Conservation (phyloP, 1,140 invertebrate species). For the Littorina saxatilis region DNA sequence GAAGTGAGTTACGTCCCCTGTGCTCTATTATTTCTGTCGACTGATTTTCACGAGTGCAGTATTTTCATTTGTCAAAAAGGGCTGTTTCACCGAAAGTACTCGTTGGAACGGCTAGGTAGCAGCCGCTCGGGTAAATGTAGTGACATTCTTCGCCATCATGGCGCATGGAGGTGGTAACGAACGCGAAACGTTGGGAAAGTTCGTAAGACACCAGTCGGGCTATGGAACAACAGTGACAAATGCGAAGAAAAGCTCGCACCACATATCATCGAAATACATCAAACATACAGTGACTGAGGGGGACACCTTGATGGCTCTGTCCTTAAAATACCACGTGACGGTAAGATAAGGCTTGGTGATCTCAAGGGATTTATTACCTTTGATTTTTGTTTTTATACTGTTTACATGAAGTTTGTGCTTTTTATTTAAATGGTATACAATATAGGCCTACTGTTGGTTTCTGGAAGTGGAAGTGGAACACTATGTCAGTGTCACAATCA, state of each 20-base stretch:
- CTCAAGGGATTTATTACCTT: too few relatives aligned
- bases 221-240: slow-evolving; percentile 86
- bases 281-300: slow-evolving; percentile 30
- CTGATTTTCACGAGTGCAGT: slow-evolving; percentile 23
- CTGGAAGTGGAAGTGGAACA: too few relatives aligned
- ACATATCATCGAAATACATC: slow-evolving; percentile 32
- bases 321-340: slow-evolving; percentile 38
- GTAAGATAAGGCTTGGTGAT: slow-evolving; percentile 8
- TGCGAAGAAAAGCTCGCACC: slow-evolving; percentile 24
- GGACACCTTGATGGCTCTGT: slow-evolving; percentile 35
- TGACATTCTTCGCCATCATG: slow-evolving; percentile 48
- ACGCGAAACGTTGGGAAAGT: slow-evolving; percentile 88
- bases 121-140: background rate
- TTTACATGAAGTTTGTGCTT: too few relatives aligned
- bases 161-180: slow-evolving; percentile 81
- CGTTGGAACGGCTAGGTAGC: background rate
- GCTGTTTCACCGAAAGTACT: background rate
- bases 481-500: too few relatives aligned
- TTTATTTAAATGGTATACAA: too few relatives aligned
- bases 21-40: slow-evolving; percentile 1
- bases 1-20: slow-evolving; percentile 7
- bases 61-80: slow-evolving; percentile 6
- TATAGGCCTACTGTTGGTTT: too few relatives aligned
- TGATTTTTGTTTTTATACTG: too few relatives aligned
- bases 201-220: slow-evolving; percentile 88